Base-by-base conservation (phyloP, 2,888 invertebrate species). In the Drosophila formosana region DNA sequence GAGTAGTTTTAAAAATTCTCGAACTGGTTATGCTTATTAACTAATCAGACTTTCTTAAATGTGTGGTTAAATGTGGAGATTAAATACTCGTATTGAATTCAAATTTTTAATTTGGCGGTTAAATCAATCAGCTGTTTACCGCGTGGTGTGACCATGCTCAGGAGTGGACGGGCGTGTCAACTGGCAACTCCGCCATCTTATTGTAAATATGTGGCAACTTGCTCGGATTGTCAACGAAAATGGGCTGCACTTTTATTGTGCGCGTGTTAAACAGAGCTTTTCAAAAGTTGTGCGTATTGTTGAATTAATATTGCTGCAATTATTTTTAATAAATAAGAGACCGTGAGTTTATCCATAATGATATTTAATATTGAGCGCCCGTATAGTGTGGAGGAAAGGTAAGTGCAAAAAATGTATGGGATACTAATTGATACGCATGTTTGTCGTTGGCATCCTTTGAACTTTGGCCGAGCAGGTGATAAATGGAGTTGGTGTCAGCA, bases 381-480 rank as follows among this genome's bases (percentile, higher is more conserved):
- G 3, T 3, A 13, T 41, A 18, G 18, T 7, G 39, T 7, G 7
- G 39, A 41, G 39, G 13, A 18, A 41, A 41, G 39, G 39, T 41
- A 18, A 41, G 39, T 41, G 18, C 7, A 3, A 7, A 7, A 3
- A 3, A 8, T 7, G 13, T 18, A 41, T 41, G 18, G 3, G 18
- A 11, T 6, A 46, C 63, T 67, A 81, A 69, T 87, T 70, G 52
- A 72, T 70, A 13, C 25, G 41, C 41, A 50, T 61, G 43, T 30
- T 50, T 37, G 67, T 53, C 73, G 46, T 32, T 64, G 51, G 25
- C 61, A 63, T 51, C 13, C 57, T 60, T 34, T 73, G 69, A 86
- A 80, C 84, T 80, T 79, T 65, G 63, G 65, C 71, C 74, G 61
- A 41, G n/a, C 43, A 64, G 18, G 69, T 83, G 78, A 82, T 89